These are phyloP conservation scores for Tipula helvola DNA, from an alignment of 2,888 invertebrate species.

Conservation along the genomic window DNA sequence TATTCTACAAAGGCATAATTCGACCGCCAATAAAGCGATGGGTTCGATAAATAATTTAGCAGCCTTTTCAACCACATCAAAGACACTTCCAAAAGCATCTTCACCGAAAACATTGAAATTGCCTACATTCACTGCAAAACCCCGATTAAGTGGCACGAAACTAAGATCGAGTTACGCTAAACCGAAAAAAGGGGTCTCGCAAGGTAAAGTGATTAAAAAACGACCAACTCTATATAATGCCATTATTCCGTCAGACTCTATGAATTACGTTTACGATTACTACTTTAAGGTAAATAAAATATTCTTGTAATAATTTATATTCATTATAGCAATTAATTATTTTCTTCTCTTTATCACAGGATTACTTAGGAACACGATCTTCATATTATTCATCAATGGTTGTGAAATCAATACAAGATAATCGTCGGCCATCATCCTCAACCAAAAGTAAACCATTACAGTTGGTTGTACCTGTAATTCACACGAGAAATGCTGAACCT, in stretches of 20 bases:
- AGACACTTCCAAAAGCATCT: constrained; percentile 10
- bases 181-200: constrained; percentile 20
- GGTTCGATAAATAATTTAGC: constrained; percentile 20
- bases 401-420: neutral
- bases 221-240: constrained; percentile 11
- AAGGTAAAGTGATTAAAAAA: constrained; percentile 13
- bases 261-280: constrained; percentile 17
- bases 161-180: constrained; percentile 23
- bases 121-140: neutral
- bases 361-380: constrained; percentile 16
- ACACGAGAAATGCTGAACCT: neutral
- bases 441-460: neutral
- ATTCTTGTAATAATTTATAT: neutral
- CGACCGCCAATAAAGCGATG: constrained; percentile 22
- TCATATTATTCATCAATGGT: constrained; percentile 16
- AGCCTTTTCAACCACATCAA: constrained; percentile 10
- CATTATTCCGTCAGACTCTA: constrained; percentile 13
- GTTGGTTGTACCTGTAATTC: neutral
- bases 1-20: constrained; percentile 15
- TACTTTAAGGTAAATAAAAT: constrained; percentile 17
- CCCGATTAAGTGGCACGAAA: neutral
- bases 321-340: neutral
- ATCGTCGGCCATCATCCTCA: neutral
- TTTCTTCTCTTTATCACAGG: constrained; percentile 11
- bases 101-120: constrained; percentile 23